A percentile compares a stretch with the other conserved stretches of the same genome.
phyloP scores from a whole-genome alignment of 1,140 invertebrate genomes.

The Metaphire vulgaris region DNA sequence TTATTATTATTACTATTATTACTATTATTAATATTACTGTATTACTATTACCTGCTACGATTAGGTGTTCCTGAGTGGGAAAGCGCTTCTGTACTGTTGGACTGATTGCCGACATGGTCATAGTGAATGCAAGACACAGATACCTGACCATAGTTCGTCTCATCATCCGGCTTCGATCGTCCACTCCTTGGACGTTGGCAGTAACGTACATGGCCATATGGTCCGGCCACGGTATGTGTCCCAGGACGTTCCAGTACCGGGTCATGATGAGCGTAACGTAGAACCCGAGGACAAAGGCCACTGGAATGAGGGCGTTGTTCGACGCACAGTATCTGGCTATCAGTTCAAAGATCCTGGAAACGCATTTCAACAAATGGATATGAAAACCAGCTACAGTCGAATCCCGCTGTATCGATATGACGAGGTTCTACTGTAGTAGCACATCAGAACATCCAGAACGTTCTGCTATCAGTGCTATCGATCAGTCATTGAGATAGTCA shows the following conservation, averaged over 20 bases:
- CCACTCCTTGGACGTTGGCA: constrained; percentile 67
- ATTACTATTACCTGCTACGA: constrained; percentile 62
- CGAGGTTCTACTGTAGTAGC: too few relatives aligned
- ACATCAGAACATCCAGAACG: too few relatives aligned
- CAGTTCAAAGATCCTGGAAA: constrained; percentile 12
- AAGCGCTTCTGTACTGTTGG: constrained; percentile 85
- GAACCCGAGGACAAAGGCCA: constrained; percentile 22
- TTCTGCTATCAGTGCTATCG: too few relatives aligned
- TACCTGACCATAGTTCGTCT: constrained; percentile 73
- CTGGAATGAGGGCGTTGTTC: constrained; percentile 17
- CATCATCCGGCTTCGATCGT: constrained; percentile 75
- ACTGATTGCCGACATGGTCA: constrained; percentile 65
- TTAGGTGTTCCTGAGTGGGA: constrained; percentile 78
- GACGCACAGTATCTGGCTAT: constrained; percentile 8
- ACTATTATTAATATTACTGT: background rate
- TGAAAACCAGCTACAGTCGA: too few relatives aligned
- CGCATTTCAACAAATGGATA: too few relatives aligned
- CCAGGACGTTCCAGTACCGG: constrained; percentile 13
- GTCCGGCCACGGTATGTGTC: constrained; percentile 74
- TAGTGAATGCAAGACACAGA: constrained; percentile 63
- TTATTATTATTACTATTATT: background rate
- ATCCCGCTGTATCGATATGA: too few relatives aligned
- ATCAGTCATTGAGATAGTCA: too few relatives aligned
- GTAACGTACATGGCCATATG: constrained; percentile 78
- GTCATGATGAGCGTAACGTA: constrained; percentile 22